Conservation (phyloP, 2,888 invertebrate genomes). For the Eupithecia centaureata region DNA sequence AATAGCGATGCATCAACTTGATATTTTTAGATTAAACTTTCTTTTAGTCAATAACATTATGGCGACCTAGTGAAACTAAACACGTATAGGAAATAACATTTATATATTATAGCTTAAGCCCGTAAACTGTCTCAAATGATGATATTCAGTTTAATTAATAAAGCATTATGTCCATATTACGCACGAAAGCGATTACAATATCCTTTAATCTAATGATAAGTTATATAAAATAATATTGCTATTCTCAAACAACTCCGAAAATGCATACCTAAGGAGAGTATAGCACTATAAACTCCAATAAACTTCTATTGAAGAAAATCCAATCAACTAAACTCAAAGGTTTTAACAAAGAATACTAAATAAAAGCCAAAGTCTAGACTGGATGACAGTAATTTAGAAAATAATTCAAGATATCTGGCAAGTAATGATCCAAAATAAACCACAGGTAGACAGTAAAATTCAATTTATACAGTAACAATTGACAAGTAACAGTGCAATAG, state of each 20-base stretch:
- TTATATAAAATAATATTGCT: background rate
- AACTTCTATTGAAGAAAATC: conserved; percentile 13
- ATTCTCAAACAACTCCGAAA: conserved; percentile 12
- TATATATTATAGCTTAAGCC: no score
- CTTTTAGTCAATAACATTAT: background rate
- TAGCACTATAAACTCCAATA: conserved; percentile 8
- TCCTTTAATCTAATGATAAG: background rate
- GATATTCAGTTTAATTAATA: no score
- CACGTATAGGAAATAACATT: background rate
- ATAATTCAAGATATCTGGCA: background rate
- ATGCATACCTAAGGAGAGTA: conserved; percentile 2
- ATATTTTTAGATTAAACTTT: background rate
- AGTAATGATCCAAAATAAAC: background rate
- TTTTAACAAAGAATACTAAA: conserved; percentile 7
- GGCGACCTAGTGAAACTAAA: background rate
- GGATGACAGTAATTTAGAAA: background rate
- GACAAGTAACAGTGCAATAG: no score
- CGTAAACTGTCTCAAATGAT: background rate
- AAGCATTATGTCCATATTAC: no score
- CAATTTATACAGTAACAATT: background rate
- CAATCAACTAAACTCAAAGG: conserved; percentile 9
- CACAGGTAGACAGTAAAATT: background rate
- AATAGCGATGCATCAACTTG: conserved; percentile 48
- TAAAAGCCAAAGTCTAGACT: background rate
- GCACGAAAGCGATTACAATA: background rate